Conservation (phyloP, 2,888 invertebrate species). For the Augiades crinisus region DNA sequence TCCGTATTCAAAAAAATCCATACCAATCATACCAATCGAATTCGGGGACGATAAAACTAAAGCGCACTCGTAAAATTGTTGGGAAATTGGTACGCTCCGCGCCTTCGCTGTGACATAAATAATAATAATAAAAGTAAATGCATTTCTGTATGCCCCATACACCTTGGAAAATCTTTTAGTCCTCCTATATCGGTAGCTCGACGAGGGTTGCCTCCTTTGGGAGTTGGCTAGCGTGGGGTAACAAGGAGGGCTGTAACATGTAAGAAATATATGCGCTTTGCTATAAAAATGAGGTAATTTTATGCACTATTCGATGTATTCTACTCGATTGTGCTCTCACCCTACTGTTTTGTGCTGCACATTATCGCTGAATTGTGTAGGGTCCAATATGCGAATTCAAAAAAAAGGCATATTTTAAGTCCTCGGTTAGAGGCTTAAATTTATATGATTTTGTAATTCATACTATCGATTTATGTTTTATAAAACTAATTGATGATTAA, state of each 20-base stretch:
- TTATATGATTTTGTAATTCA: too few species aligned
- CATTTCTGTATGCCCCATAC: constrained; percentile 54
- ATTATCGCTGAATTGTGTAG: neutral
- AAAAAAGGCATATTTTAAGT: neutral
- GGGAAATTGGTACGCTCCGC: constrained; percentile 60
- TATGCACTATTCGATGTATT: constrained; percentile 68
- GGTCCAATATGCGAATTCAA: neutral
- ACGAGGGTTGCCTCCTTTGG: constrained; percentile 55
- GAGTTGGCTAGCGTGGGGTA: constrained; percentile 46
- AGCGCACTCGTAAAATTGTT: constrained; percentile 62
- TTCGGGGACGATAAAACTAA: constrained; percentile 68
- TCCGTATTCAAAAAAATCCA: constrained; percentile 41
- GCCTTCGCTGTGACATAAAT: constrained; percentile 55
- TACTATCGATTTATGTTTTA: too few species aligned
- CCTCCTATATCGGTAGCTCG: constrained; percentile 41
- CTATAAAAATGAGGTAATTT: constrained; percentile 73
- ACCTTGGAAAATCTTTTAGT: constrained; percentile 58
- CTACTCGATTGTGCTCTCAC: constrained; percentile 39
- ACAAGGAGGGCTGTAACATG: constrained; percentile 43
- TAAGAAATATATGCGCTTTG: constrained; percentile 57
- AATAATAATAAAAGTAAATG: constrained; percentile 69
- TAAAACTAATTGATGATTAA: too few species aligned
- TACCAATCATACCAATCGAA: constrained; percentile 70
- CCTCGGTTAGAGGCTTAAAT: too few species aligned
- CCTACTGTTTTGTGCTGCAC: constrained; percentile 30